Percentiles rank a stretch among this genome's conserved stretches.
Conservation (phyloP, 2,113 vertebrate species). For the Mustela lutreola region DNA sequence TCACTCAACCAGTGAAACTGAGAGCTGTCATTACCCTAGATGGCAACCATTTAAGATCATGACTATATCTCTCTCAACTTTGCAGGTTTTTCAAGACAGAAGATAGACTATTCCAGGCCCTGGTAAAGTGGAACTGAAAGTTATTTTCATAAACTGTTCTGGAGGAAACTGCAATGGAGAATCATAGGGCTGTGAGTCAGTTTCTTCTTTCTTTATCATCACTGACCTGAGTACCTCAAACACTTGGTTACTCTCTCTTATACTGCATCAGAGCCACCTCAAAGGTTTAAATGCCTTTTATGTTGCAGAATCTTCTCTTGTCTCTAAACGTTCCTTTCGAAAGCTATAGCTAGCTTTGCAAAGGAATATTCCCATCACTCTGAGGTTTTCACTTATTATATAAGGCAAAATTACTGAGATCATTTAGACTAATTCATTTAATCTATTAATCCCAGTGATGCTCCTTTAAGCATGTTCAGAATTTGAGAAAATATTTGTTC, state of each 20-base stretch:
- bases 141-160: not conserved
- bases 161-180: not conserved
- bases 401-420: constrained; percentile 65
- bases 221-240: not conserved
- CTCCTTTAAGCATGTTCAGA: constrained; percentile 57
- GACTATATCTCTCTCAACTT: not conserved
- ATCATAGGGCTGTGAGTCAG: not conserved
- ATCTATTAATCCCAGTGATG: constrained; percentile 67
- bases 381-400: not conserved
- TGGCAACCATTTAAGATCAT: not conserved
- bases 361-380: constrained; percentile 34
- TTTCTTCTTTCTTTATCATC: not conserved
- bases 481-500: constrained; percentile 69
- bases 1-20: not conserved
- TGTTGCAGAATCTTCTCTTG: not conserved
- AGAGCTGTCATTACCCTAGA: not conserved
- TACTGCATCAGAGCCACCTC: not conserved
- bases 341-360: constrained; percentile 58
- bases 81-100: not conserved
- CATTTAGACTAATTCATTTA: not conserved
- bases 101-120: not conserved
- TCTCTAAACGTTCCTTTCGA: constrained; percentile 53
- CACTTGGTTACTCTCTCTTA: not conserved
- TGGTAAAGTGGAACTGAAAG: not conserved
- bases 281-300: constrained; percentile 1